Conservation (phyloP, 2,888 invertebrate species). For the Isotomurus palustris region DNA sequence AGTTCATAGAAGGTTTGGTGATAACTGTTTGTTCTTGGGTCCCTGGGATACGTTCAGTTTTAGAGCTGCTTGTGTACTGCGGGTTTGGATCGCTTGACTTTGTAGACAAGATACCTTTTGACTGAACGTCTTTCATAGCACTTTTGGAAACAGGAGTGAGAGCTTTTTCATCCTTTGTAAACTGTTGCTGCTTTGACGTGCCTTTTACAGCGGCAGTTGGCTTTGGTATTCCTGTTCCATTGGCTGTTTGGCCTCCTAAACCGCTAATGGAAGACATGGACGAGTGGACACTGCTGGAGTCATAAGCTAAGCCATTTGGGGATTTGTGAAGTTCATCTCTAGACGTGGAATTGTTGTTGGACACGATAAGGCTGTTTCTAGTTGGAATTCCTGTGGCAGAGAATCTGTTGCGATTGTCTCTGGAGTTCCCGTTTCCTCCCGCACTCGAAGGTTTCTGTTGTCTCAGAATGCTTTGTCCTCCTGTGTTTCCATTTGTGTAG, state of each 20-base stretch:
- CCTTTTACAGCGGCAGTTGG: slow-evolving; percentile 90
- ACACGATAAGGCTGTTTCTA: slow-evolving; percentile 38
- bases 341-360: slow-evolving; percentile 7
- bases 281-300: slow-evolving; percentile 26
- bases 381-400: slow-evolving; percentile 44
- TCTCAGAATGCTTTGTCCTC: slow-evolving; percentile 33
- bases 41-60: not conserved
- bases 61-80: not conserved
- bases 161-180: not conserved
- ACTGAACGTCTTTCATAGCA: slow-evolving; percentile 7
- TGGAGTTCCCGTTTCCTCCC: slow-evolving; percentile 8
- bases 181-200: slow-evolving; percentile 60
- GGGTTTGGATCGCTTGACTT: not conserved
- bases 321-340: slow-evolving; percentile 11
- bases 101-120: not conserved
- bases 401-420: slow-evolving; percentile 37
- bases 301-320: slow-evolving; percentile 15
- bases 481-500: slow-evolving; percentile 2
- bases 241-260: slow-evolving; percentile 23
- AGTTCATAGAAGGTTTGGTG: not conserved
- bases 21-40: not conserved
- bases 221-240: slow-evolving; percentile 74
- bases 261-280: slow-evolving; percentile 33
- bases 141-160: not conserved
- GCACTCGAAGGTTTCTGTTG: slow-evolving; percentile 31